Evolutionary conservation across 2,797 vertebrate genomes (phyloP).

Genomic region (Clarias platycephalus): DNA sequence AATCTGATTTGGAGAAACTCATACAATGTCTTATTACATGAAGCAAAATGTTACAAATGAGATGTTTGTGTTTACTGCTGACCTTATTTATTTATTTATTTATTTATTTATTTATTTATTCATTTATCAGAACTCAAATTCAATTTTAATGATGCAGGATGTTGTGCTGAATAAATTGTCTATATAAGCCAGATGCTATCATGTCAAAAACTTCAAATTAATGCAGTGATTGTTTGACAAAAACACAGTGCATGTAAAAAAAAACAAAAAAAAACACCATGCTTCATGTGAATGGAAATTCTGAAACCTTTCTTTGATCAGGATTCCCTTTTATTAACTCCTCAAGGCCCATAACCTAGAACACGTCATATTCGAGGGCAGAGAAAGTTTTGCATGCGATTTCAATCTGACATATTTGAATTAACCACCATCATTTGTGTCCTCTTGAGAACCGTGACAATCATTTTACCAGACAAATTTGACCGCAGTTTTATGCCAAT

Average conservation of each 20-base stretch:
- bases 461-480: slow-evolving; percentile 70
- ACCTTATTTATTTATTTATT: neutral
- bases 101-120: no score
- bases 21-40: neutral
- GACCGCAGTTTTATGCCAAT: slow-evolving; percentile 57
- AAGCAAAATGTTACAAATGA: neutral
- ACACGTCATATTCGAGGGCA: slow-evolving; percentile 19
- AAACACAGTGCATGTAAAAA: neutral
- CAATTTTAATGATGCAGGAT: neutral
- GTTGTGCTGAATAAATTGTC: neutral
- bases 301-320: neutral
- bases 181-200: neutral
- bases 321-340: slow-evolving; percentile 15
- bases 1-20: neutral
- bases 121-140: neutral
- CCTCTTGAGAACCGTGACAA: slow-evolving; percentile 70
- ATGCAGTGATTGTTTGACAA: neutral
- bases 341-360: slow-evolving; percentile 23
- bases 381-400: slow-evolving; percentile 71
- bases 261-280: neutral
- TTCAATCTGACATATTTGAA: slow-evolving; percentile 75
- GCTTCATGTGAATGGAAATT: neutral
- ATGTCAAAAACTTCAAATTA: neutral
- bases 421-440: slow-evolving; percentile 75
- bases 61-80: neutral